A percentile compares a stretch with the other conserved stretches of the same genome.
Evolutionary conservation across 2,113 vertebrate species (phyloP).

Genomic region (Onychostoma macrolepis): DNA sequence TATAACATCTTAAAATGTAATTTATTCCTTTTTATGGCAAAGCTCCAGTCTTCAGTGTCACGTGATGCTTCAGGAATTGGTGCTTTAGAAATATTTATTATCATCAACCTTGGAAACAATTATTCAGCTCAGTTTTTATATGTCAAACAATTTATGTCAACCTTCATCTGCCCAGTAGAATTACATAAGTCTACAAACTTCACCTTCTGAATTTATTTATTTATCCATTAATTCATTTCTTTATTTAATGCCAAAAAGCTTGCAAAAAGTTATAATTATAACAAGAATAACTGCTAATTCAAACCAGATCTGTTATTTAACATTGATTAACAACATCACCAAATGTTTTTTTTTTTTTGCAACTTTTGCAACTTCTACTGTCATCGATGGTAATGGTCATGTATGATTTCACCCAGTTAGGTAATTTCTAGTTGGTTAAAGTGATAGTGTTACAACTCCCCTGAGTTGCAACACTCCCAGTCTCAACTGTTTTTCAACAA

Average conservation of each 20-base stretch:
- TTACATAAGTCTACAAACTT: not conserved
- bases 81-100: not conserved
- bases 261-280: too few relatives aligned
- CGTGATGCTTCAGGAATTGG: not conserved
- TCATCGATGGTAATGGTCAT: not conserved
- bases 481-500: not conserved
- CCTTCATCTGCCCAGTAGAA: not conserved
- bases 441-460: not conserved
- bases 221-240: too few relatives aligned
- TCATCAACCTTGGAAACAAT: not conserved
- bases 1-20: not conserved
- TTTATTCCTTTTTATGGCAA: not conserved
- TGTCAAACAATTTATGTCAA: not conserved
- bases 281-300: not conserved
- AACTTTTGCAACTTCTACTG: not conserved
- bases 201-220: not conserved
- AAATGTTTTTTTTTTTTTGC: not conserved
- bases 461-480: not conserved
- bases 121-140: not conserved
- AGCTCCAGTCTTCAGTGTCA: not conserved
- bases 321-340: not conserved
- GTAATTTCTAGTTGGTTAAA: not conserved
- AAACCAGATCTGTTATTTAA: not conserved
- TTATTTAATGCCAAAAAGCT: too few relatives aligned
- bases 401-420: not conserved